phyloP scores from a whole-genome alignment of 1,140 invertebrate genomes.

The Anadara kagoshimensis region DNA sequence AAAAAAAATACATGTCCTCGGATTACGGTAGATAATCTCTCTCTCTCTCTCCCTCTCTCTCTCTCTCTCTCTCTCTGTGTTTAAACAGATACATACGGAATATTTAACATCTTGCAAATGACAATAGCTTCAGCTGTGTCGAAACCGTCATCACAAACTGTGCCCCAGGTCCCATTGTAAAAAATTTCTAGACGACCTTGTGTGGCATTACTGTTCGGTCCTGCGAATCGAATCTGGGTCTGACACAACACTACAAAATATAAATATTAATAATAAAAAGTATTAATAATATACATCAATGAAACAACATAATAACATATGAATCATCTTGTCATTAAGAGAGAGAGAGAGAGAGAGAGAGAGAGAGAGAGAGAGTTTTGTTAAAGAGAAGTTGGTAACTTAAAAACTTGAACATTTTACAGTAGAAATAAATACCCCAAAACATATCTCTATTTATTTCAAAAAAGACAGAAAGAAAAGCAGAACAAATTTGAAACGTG shows the following conservation, averaged over 20 bases:
- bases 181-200: conserved; percentile 55
- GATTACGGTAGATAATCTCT: neutral
- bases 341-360: no score
- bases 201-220: conserved; percentile 16
- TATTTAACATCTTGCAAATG: conserved; percentile 55
- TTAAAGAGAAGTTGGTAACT: no score
- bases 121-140: conserved; percentile 50
- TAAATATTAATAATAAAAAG: neutral
- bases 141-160: conserved; percentile 59
- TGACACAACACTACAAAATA: conserved; percentile 10
- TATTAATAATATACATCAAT: neutral
- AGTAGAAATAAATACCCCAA: neutral
- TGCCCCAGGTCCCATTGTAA: conserved; percentile 47
- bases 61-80: no score
- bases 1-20: neutral
- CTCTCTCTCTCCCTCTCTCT: neutral
- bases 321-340: neutral
- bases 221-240: conserved; percentile 16
- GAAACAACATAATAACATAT: neutral
- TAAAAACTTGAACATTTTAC: neutral
- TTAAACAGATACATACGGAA: conserved; percentile 33
- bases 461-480: no score
- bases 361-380: no score
- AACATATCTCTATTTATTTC: no score
- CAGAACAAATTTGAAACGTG: no score